Percentiles rank a stretch among this genome's conserved stretches.
phyloP scores from a whole-genome alignment of 2,113 vertebrate species.

The Notiomystis cincta region DNA sequence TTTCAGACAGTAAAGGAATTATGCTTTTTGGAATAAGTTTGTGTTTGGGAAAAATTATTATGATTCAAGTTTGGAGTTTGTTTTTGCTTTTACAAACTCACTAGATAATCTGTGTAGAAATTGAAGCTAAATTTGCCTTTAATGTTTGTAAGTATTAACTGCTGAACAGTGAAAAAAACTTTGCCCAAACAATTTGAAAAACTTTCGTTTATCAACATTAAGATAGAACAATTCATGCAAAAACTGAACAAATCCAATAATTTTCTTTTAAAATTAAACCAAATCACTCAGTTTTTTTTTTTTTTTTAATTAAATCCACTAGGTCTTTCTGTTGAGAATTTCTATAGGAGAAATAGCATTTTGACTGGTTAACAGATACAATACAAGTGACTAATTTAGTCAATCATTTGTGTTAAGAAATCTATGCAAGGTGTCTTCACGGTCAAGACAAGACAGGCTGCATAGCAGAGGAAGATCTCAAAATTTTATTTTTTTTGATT shows the following conservation, averaged over 20 bases:
- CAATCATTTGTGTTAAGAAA: neutral
- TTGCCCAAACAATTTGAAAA: neutral
- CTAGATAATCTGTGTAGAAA: neutral
- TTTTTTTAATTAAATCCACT: neutral
- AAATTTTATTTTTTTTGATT: neutral
- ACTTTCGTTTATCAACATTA: neutral
- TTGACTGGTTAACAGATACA: neutral
- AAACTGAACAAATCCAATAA: neutral
- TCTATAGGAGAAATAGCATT: neutral
- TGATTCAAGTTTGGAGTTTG: neutral
- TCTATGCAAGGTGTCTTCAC: neutral
- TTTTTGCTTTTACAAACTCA: neutral
- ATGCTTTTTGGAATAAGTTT: neutral
- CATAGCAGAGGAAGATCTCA: neutral
- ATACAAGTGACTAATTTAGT: neutral
- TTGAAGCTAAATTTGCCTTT: neutral
- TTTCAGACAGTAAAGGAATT: neutral
- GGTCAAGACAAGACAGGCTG: neutral
- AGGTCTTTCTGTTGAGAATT: neutral
- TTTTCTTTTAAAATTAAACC: neutral
- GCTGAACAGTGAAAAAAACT: neutral
- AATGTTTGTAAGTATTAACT: neutral
- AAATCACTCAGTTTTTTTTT: neutral
- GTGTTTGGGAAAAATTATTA: neutral
- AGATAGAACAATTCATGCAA: neutral